A percentile compares a stretch with the other conserved stretches of the same genome.
phyloP scores from a whole-genome alignment of 92 coral and sea anemone genomes.

The Porites evermanni region DNA sequence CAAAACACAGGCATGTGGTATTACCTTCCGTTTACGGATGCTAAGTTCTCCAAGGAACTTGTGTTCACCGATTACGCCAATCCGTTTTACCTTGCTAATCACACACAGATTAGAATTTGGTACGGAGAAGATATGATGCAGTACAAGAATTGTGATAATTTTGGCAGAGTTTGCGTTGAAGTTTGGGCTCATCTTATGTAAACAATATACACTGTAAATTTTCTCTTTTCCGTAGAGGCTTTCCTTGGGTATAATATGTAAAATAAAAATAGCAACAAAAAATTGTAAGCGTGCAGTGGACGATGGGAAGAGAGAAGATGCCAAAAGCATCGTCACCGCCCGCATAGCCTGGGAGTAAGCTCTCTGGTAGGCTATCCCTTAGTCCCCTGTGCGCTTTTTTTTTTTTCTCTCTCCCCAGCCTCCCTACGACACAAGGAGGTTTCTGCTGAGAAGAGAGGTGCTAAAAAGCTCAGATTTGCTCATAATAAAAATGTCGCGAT shows the following conservation, averaged over 20 bases:
- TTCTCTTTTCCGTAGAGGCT: neutral
- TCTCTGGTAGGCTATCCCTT: no score
- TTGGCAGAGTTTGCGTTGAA: slow-evolving; percentile 78
- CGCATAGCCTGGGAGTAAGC: no score
- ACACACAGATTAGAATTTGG: slow-evolving; percentile 51
- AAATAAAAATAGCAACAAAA: no score
- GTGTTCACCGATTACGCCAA: slow-evolving; percentile 77
- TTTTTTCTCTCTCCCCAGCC: no score
- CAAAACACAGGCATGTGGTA: slow-evolving; percentile 63
- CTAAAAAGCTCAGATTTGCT: no score
- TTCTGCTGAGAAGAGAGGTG: no score
- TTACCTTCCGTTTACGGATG: slow-evolving; percentile 73
- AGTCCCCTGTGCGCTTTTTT: no score
- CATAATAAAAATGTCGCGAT: no score
- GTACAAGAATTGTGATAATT: slow-evolving; percentile 50
- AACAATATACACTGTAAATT: neutral
- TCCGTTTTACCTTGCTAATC: slow-evolving; percentile 72
- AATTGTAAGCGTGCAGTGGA: no score
- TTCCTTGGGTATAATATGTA: neutral
- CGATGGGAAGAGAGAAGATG: no score
- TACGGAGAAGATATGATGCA: slow-evolving; percentile 75
- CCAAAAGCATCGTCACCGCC: no score
- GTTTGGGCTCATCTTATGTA: slow-evolving; percentile 66
- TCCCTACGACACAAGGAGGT: no score
- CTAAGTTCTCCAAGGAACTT: slow-evolving; percentile 64